Conservation (phyloP, 2,797 vertebrate species). For the Somateria mollissima region DNA sequence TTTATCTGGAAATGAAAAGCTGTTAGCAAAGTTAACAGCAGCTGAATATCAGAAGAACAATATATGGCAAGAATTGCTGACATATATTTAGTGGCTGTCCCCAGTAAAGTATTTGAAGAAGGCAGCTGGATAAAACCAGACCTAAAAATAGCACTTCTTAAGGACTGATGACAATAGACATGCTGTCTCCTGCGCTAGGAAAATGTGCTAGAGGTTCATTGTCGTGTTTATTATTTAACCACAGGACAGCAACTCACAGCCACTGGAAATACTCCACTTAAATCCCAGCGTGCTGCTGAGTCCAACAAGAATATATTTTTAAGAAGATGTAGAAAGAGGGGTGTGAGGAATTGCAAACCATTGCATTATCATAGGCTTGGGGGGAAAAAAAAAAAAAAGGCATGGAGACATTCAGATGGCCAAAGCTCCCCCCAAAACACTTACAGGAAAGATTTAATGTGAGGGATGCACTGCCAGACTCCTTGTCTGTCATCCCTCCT, state of each 20-base stretch:
- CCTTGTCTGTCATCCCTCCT: background rate
- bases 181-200: background rate
- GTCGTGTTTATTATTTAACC: constrained; percentile 1
- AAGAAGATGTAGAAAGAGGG: background rate
- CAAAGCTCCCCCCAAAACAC: background rate
- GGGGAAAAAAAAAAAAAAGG: background rate
- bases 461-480: background rate
- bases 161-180: background rate
- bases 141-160: background rate
- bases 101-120: background rate
- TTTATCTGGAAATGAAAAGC: background rate
- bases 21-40: background rate
- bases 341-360: background rate
- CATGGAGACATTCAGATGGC: background rate
- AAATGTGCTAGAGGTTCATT: background rate
- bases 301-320: background rate
- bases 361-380: background rate
- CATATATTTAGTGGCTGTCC: background rate
- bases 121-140: background rate
- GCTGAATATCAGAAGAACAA: background rate
- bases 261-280: background rate
- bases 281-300: background rate
- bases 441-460: background rate
- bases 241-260: background rate
- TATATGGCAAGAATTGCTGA: background rate